These are phyloP conservation scores for Aleiodes leptofemur DNA, from an alignment of 2,888 invertebrate species.

Conservation along the genomic window DNA sequence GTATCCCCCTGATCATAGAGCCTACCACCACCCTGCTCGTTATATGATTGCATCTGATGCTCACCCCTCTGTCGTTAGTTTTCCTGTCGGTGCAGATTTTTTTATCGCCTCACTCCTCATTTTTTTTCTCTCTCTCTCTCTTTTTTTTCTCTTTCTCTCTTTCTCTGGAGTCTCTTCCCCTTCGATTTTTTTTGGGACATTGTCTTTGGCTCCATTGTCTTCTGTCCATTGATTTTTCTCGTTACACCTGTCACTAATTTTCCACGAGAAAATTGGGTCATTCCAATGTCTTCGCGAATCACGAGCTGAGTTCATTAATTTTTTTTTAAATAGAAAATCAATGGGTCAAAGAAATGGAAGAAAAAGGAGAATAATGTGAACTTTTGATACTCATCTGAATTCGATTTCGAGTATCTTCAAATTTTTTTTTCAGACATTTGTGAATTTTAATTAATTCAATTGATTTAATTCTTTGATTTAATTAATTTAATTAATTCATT, in stretches of 20 bases:
- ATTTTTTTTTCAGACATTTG: too few species aligned
- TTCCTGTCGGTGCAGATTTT: conserved; percentile 20
- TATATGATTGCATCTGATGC: conserved; percentile 28
- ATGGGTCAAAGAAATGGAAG: too few species aligned
- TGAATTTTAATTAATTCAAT: too few species aligned
- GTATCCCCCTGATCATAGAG: conserved; percentile 13
- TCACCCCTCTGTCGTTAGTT: conserved; percentile 37
- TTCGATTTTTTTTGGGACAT: background rate
- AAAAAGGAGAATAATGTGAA: too few species aligned
- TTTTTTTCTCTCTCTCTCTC: background rate
- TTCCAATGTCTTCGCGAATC: background rate
- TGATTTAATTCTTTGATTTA: too few species aligned
- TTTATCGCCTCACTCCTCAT: background rate
- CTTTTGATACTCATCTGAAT: too few species aligned
- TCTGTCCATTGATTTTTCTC: conserved; percentile 13
- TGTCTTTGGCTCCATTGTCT: conserved; percentile 24
- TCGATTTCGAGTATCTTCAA: too few species aligned
- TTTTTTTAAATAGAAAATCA: too few species aligned
- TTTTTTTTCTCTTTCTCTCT: background rate
- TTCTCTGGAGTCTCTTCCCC: too few species aligned
- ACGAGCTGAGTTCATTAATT: background rate
- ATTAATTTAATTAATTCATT: too few species aligned
- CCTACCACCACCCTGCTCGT: conserved; percentile 19
- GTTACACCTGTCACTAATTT: conserved; percentile 6
- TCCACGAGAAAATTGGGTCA: conserved; percentile 4